Base-by-base conservation (phyloP, 2,888 invertebrate genomes). In the Tenthredo mesomela region DNA sequence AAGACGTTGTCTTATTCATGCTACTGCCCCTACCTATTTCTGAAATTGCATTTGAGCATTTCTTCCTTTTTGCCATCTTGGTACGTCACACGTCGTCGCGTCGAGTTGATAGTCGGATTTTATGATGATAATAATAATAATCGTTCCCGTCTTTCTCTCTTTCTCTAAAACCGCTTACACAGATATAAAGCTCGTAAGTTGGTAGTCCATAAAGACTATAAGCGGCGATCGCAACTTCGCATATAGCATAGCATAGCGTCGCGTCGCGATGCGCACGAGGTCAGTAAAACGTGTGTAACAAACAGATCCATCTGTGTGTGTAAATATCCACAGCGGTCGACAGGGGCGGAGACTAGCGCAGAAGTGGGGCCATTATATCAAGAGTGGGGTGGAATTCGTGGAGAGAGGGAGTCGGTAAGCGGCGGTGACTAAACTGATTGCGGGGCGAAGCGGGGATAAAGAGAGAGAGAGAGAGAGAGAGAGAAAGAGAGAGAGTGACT, bases 261-360 rank as follows among this genome's bases (percentile, higher is more conserved):
- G 67, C 15, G 33, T 21, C 25, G 71, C 21, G 43, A n/a, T 67
- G 67, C 40, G 43, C 43, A 73, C 71, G 71, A 73, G 71, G 71
- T 73, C 43, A 73, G 71, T 73, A 18, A 43, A 21, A 73, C 43
- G 43, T 73, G n/a, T 73, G 21, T 50, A 54, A 21, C 58, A 37
- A 25, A 40, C 25, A 15, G 61, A 61, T 40, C 37, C 21, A 61
- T 77, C 29, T 50, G 80, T 7, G 80, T 58, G 40, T n/a, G 40
- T 80, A 10, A n/a, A 80, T 61, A 80, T 80, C 37, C 40, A 67
- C 67, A 80, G 21, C 58, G 80, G 80, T 61, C 80, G 33, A 40
- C 61, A 40, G 80, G 80, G 80, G 80, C 80, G 80, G 80, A 80
- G 80, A 58, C 80, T 58, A 37, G 58, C 21, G 15, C n/a, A 61